Evolutionary conservation across 2,888 invertebrate species (phyloP).

Genomic region (Hemistola chrysoprasaria): DNA sequence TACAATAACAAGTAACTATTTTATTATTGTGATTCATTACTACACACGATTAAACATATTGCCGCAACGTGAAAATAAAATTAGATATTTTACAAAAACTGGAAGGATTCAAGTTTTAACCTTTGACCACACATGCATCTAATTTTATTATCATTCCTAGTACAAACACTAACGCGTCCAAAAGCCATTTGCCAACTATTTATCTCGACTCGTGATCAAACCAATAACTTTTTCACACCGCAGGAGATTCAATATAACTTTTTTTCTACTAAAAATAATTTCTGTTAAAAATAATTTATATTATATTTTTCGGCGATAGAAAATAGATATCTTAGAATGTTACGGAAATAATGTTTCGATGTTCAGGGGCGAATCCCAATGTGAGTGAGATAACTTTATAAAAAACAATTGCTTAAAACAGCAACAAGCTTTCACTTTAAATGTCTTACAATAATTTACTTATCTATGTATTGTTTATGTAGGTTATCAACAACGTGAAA

Average conservation of each 20-base stretch:
- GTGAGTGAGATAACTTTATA: slow-evolving; percentile 37
- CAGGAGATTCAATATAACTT: no score
- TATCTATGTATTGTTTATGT: slow-evolving; percentile 41
- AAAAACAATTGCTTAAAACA: slow-evolving; percentile 64
- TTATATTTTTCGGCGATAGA: slow-evolving; percentile 20
- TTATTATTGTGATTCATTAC: slow-evolving; percentile 74
- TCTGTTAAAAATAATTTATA: no score
- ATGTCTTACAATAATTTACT: slow-evolving; percentile 47
- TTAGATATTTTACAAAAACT: slow-evolving; percentile 20
- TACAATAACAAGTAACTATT: slow-evolving; percentile 78
- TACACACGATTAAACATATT: slow-evolving; percentile 70
- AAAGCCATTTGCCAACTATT: slow-evolving; percentile 53
- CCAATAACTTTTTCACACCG: no score
- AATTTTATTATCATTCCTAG: slow-evolving; percentile 64
- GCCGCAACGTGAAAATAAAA: slow-evolving; percentile 53
- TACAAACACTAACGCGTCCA: slow-evolving; percentile 47
- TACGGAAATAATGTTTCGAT: slow-evolving; percentile 26
- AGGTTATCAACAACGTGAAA: slow-evolving; percentile 30
- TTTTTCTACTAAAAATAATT: no score
- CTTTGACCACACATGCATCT: slow-evolving; percentile 31
- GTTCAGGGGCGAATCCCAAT: slow-evolving; percentile 23
- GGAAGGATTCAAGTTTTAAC: slow-evolving; percentile 41
- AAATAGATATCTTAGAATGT: slow-evolving; percentile 21
- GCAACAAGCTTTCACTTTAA: slow-evolving; percentile 54
- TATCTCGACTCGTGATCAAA: slow-evolving; percentile 52